Evolutionary conservation across 1,140 invertebrate genomes (phyloP).

Genomic region (Pissodes strobi): DNA sequence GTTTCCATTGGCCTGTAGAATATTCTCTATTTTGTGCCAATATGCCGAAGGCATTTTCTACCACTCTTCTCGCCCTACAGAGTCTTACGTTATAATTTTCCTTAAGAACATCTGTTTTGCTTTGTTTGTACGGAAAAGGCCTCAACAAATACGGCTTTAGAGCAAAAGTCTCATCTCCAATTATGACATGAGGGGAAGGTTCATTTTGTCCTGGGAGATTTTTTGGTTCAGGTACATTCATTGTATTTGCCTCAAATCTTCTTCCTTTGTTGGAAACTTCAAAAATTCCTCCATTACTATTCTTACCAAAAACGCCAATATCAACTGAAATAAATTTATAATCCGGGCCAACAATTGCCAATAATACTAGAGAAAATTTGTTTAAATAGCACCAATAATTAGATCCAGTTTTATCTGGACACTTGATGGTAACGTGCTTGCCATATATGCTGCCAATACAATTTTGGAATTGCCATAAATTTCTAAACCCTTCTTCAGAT

Average conservation of each 20-base stretch:
- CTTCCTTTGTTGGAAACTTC: constrained; percentile 43
- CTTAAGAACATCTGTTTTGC: constrained; percentile 25
- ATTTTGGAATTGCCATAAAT: constrained; percentile 51
- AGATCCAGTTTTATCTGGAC: too few species aligned
- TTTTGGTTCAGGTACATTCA: constrained; percentile 41
- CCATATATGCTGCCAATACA: constrained; percentile 56
- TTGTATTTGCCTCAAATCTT: constrained; percentile 32
- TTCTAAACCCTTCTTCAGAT: too few species aligned
- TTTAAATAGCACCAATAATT: too few species aligned
- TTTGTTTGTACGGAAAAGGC: constrained; percentile 42
- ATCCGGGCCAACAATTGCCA: constrained; percentile 55
- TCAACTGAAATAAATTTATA: constrained; percentile 56
- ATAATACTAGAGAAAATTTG: constrained; percentile 53
- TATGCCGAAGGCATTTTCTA: constrained; percentile 58
- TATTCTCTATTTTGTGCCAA: constrained; percentile 51
- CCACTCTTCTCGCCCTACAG: constrained; percentile 51
- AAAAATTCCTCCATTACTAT: constrained; percentile 53
- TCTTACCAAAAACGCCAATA: constrained; percentile 54
- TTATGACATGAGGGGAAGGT: constrained; percentile 44
- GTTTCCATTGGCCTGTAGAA: constrained; percentile 51
- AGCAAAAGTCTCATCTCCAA: constrained; percentile 57
- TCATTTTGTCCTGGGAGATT: too few species aligned
- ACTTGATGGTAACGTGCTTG: too few species aligned
- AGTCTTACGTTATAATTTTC: constrained; percentile 46
- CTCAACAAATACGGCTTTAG: constrained; percentile 49